Evolutionary conservation across 2,888 invertebrate species (phyloP).

Genomic region (Exocentrus adspersus): DNA sequence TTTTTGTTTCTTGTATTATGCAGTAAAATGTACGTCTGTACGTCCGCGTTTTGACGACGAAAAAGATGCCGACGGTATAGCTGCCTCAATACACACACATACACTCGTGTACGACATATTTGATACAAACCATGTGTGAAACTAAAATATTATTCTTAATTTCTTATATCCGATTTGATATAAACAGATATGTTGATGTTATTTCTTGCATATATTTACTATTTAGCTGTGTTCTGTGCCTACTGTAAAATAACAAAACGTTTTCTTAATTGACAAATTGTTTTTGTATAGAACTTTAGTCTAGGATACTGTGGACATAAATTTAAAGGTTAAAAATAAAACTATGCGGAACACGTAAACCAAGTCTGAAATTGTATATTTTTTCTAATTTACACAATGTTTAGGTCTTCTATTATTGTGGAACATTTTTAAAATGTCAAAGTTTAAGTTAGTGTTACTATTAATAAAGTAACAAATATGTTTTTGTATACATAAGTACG

Average conservation of each 20-base stretch:
- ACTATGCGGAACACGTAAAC: not conserved
- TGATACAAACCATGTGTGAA: conserved; percentile 29
- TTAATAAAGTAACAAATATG: not conserved
- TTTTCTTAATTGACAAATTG: not conserved
- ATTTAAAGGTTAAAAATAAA: not conserved
- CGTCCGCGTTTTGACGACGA: conserved; percentile 4
- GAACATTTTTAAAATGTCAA: conserved; percentile 3
- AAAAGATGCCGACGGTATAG: conserved; percentile 13
- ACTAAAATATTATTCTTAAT: conserved; percentile 30
- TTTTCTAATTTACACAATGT: not conserved
- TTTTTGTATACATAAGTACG: no score
- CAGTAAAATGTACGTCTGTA: no score
- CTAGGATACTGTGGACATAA: not conserved
- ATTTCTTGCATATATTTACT: conserved; percentile 16
- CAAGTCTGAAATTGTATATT: not conserved
- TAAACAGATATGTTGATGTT: conserved; percentile 20
- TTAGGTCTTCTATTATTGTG: conserved; percentile 1
- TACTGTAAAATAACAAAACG: not conserved
- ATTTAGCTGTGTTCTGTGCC: not conserved
- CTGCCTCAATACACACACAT: conserved; percentile 13
- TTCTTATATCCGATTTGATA: conserved; percentile 25
- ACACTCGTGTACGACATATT: conserved; percentile 27
- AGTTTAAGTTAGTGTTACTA: not conserved
- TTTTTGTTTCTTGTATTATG: no score
- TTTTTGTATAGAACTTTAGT: not conserved